Evolutionary conservation across 2,888 invertebrate species (phyloP).

Genomic region (Calliphora vomitoria): DNA sequence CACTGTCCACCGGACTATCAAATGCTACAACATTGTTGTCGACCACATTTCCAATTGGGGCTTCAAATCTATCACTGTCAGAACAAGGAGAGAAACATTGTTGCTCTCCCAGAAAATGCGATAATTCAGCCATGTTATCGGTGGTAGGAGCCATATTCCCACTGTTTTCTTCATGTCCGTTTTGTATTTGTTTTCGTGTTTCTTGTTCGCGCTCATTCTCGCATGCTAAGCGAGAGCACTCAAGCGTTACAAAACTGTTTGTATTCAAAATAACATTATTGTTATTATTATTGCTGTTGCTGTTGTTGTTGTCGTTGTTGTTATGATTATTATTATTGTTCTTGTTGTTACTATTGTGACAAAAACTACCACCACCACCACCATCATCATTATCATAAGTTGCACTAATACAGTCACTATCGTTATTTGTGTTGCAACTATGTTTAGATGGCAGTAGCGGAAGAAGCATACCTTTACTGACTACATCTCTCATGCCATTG

Average conservation of each 20-base stretch:
- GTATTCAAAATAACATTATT: slow-evolving; percentile 58
- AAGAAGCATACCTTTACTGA: slow-evolving; percentile 50
- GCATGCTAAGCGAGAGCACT: slow-evolving; percentile 72
- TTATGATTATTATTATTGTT: slow-evolving; percentile 47
- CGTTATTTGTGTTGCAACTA: slow-evolving; percentile 46
- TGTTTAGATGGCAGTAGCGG: slow-evolving; percentile 8
- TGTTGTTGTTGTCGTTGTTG: slow-evolving; percentile 72
- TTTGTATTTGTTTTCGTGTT: slow-evolving; percentile 61
- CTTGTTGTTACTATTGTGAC: slow-evolving; percentile 69
- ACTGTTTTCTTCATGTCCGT: slow-evolving; percentile 57
- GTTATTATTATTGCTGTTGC: slow-evolving; percentile 69
- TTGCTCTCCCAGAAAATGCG: slow-evolving; percentile 39
- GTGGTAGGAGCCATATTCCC: slow-evolving; percentile 32
- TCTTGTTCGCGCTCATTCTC: slow-evolving; percentile 64
- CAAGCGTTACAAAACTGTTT: slow-evolving; percentile 71
- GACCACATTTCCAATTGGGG: slow-evolving; percentile 47
- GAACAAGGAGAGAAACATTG: not conserved
- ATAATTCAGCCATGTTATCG: slow-evolving; percentile 58
- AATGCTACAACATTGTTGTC: not conserved
- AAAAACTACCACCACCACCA: slow-evolving; percentile 54
- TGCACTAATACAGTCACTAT: slow-evolving; percentile 36
- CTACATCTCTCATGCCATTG: slow-evolving; percentile 25
- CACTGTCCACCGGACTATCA: slow-evolving; percentile 42
- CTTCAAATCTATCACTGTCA: not conserved
- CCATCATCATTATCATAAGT: slow-evolving; percentile 16